Evolutionary conservation across 2,113 vertebrate species (phyloP).

Genomic region (Channa maculata): DNA sequence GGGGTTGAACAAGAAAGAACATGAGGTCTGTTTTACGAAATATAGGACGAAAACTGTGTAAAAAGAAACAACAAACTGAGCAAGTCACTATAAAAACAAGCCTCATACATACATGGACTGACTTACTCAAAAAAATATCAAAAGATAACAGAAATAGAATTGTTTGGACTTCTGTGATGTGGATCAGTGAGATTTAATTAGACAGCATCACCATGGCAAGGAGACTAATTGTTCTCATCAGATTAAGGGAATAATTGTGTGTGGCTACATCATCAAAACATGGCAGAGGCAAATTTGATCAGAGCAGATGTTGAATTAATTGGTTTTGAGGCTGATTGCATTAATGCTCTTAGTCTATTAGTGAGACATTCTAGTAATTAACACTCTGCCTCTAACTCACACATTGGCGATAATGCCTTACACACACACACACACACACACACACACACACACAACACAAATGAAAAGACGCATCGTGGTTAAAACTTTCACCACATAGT

Average conservation of each 20-base stretch:
- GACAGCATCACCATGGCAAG: conserved; percentile 35
- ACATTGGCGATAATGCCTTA: conserved; percentile 16
- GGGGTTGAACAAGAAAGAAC: too few species aligned
- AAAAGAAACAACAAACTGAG: background rate
- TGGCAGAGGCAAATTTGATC: conserved; percentile 75
- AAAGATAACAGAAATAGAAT: background rate
- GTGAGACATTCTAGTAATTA: conserved; percentile 72
- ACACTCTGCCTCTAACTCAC: conserved; percentile 58
- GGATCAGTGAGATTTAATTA: conserved; percentile 63
- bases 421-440: conserved; percentile 15
- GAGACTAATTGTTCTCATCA: conserved; percentile 74
- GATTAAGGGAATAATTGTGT: conserved; percentile 77
- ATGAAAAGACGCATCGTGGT: background rate
- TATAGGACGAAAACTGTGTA: too few species aligned
- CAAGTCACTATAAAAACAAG: background rate
- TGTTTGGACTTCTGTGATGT: conserved; percentile 40
- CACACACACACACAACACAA: conserved; percentile 1
- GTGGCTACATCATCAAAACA: conserved; percentile 76
- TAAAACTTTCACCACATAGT: conserved; percentile 2
- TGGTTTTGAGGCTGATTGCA: conserved; percentile 78
- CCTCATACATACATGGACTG: background rate
- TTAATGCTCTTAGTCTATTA: conserved; percentile 75
- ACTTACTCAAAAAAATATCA: background rate
- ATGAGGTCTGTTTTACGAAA: too few species aligned
- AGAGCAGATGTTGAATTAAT: conserved; percentile 80